A percentile compares a stretch with the other conserved stretches of the same genome.
These are phyloP conservation scores for Heterodera filipjevi DNA, from an alignment of 2,888 invertebrate genomes.

Conservation along the genomic window DNA sequence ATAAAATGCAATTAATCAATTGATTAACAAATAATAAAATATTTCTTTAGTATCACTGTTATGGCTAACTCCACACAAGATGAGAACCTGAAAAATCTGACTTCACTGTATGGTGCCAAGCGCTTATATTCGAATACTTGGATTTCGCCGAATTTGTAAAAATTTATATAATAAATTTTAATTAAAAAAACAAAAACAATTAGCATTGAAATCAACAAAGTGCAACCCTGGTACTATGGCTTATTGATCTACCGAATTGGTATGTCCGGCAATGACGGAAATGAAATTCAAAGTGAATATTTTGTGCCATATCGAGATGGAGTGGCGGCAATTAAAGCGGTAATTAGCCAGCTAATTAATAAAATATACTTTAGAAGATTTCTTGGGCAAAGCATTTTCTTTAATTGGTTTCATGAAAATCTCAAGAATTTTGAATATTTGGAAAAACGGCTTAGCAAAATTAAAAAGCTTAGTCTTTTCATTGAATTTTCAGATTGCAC, in stretches of 20 bases:
- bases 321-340: slow-evolving; percentile 8
- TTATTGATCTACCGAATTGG: neutral
- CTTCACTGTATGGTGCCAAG: neutral
- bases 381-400: too few species aligned
- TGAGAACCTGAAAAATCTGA: neutral
- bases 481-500: neutral
- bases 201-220: neutral
- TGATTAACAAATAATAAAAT: too few species aligned
- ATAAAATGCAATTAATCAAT: too few species aligned
- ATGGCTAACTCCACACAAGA: neutral
- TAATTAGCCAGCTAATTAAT: neutral
- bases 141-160: neutral
- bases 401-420: too few species aligned
- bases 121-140: slow-evolving; percentile 1
- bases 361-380: too few species aligned
- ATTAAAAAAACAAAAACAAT: too few species aligned
- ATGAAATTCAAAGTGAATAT: neutral
- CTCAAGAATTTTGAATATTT: too few species aligned
- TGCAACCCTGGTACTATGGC: slow-evolving; percentile 15
- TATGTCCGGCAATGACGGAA: neutral
- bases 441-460: too few species aligned
- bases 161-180: too few species aligned
- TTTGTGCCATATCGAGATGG: slow-evolving; percentile 18
- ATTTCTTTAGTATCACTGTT: neutral
- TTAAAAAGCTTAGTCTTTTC: neutral